Base-by-base conservation (phyloP, 2,888 invertebrate genomes). In the Spicauda simplicius region DNA sequence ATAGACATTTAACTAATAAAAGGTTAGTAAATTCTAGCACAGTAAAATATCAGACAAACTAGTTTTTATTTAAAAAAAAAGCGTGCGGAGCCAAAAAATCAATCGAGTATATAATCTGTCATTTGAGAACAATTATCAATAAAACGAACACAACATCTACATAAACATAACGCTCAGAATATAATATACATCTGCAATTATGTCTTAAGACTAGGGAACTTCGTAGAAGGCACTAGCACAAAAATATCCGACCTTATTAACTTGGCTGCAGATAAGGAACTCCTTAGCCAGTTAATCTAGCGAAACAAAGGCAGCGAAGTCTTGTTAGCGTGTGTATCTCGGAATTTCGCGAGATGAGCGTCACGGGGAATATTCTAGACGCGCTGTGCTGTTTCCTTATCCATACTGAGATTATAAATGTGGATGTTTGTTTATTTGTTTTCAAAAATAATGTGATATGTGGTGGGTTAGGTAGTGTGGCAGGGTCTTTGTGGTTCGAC, bases 211-310 rank as follows among this genome's bases (percentile, higher is more conserved):
- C n/a, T 2, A 12, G 53, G 41, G n/a, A 54, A 20, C 14, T 18
- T 5, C 4, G 25, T 55, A 12, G 25, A 16, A 48, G 54, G 55
- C 37, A 30, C 48, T 56, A 18, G 63, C 48, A 19, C 52, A 57
- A 57, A 64, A 57, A 57, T 63, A 63, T 37, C 57, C 53, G 33
- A 53, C 50, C 52, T 58, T 59, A 59, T 55, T 66, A 60, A 54
- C 55, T 60, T 33, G 54, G 55, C 45, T 25, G 48, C n/a, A 76
- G 69, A 59, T 66, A 66, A 63, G 59, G 50, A 60, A 63, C 66
- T 69, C 63, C 41, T 61, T 67, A 63, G 52, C 33, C 56, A 70
- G 55, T 58, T 70, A 62, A 71, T 69, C 68, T 63, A 25, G 64
- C 33, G 48, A 57, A 73, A 71, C 72, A 71, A 70, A 70, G 69